Evolutionary conservation across 2,888 invertebrate species (phyloP), one percentile per base, ranked within the genome.

Genomic region (Chouioia cunea): DNA sequence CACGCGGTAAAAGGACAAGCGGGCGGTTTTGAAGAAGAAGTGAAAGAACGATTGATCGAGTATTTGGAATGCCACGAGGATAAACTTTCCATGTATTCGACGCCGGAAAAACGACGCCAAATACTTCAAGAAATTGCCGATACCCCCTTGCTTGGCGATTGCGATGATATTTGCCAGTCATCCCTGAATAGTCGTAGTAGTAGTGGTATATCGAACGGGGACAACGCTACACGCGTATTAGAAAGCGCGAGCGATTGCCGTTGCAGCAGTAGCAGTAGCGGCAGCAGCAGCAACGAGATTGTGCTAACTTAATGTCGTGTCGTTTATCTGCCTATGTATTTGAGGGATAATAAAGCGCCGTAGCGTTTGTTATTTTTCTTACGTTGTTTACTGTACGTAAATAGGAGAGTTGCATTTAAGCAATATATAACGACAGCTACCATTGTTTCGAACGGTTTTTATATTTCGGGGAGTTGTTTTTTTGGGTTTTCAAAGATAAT

Each of bases 1-100:
- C 57, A 57, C 43, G 2, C 43, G 10, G 4, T 16, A 36, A 36
- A 57, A 8, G 44, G 18, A 4, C 43, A 57, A 12, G 18, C 46
- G 43, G 20, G 22, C 10, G 20, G n/a, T n/a, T n/a, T n/a, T n/a
- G 65, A 74, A 4, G 78, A 77, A 23, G 74, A 78, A 36, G 70
- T 82, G 15, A 76, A 79, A 54, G 75, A 74, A 8, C 75, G 65
- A 20, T 48, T 83, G 22, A 36, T 80, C 3, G 76, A 78, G 27
- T 81, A 80, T 57, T 65, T 83, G 36, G 76, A 79, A 66, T 71
- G 74, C 62, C 76, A 63, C 60, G 76, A 78, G 59, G 65, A 76
- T 20, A 77, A 80, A 20, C 68, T 82, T 12, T 77, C 80, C 3
- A 78, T 78, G 75, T 83, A 82, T 48, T 77, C 72, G 64, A 79